Evolutionary conservation across 1,140 invertebrate genomes (phyloP).

Genomic region (Contarinia nasturtii): DNA sequence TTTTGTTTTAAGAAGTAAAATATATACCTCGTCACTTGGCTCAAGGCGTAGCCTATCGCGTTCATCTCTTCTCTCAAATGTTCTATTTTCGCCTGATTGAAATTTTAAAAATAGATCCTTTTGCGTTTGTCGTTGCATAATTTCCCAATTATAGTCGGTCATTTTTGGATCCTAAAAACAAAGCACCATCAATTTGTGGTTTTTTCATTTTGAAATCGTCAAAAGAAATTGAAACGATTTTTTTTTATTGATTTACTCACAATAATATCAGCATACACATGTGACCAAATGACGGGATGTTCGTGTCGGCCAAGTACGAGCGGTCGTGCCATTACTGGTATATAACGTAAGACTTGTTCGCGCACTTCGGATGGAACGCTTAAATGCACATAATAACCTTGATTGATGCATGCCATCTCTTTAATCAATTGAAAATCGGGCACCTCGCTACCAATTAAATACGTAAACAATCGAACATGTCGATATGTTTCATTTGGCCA

Average conservation of each 20-base stretch:
- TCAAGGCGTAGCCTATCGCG: too few species aligned
- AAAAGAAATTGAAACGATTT: not conserved
- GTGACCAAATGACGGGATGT: conserved; percentile 75
- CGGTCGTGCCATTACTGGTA: conserved; percentile 77
- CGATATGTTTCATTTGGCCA: conserved; percentile 47
- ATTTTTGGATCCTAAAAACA: conserved; percentile 56
- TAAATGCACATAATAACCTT: conserved; percentile 86
- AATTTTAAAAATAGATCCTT: conserved; percentile 44
- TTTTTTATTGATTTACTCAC: conserved; percentile 28
- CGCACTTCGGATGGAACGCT: conserved; percentile 81
- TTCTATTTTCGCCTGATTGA: not conserved
- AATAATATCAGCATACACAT: conserved; percentile 77
- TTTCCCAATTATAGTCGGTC: conserved; percentile 75
- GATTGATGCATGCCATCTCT: conserved; percentile 94
- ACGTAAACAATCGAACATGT: conserved; percentile 90
- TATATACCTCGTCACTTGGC: too few species aligned
- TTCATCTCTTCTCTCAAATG: too few species aligned
- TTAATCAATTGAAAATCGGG: conserved; percentile 65
- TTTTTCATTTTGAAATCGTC: too few species aligned
- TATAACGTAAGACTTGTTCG: conserved; percentile 82
- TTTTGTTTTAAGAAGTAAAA: too few species aligned
- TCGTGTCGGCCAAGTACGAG: conserved; percentile 58
- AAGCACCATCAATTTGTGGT: conserved; percentile 2
- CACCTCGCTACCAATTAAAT: conserved; percentile 84
- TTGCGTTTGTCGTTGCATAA: conserved; percentile 56